phyloP scores from a whole-genome alignment of 2,113 vertebrate species.

The Lophochroa leadbeateri region DNA sequence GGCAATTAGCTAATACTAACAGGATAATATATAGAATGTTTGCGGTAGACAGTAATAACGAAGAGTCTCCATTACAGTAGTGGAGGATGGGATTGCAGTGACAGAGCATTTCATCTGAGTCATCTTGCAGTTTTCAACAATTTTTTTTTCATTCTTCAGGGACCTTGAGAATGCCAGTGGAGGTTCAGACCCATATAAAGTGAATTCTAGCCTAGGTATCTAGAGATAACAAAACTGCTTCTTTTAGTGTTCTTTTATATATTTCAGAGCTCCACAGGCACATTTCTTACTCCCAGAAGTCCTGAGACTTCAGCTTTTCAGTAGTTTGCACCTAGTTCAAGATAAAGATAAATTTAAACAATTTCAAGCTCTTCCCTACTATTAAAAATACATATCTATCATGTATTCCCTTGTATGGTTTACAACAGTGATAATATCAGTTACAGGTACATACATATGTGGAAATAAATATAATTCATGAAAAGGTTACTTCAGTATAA shows the following conservation, averaged over 20 bases:
- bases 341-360: background rate
- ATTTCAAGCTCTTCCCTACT: background rate
- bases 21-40: background rate
- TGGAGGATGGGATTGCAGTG: background rate
- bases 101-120: background rate
- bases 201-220: background rate
- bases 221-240: background rate
- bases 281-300: background rate
- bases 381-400: background rate
- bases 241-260: background rate
- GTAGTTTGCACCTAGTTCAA: background rate
- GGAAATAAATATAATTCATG: background rate
- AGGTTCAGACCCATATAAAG: background rate
- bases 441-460: background rate
- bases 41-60: background rate
- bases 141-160: background rate
- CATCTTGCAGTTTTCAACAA: background rate
- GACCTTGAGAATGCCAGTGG: background rate
- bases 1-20: background rate
- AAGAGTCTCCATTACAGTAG: background rate
- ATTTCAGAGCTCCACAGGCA: background rate
- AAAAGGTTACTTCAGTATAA: background rate
- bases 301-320: background rate
- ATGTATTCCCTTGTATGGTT: background rate
- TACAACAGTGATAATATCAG: background rate